These are phyloP conservation scores for Hirtodrosophila duncani DNA, from an alignment of 2,888 invertebrate species.

Conservation along the genomic window DNA sequence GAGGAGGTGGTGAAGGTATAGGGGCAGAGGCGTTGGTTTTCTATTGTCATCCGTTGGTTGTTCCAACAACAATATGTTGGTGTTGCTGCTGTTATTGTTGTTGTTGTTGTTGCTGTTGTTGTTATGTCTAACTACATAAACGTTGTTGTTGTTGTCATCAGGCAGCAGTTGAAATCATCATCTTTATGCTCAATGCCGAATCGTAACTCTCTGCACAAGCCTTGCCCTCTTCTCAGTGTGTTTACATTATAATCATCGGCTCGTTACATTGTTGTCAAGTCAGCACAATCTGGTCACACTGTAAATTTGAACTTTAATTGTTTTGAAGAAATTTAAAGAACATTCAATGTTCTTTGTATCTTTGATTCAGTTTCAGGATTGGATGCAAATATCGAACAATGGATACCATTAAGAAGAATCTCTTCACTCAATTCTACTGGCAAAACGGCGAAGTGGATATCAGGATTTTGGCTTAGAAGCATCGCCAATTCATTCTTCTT, in stretches of 20 bases:
- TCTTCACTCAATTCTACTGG: too few species aligned
- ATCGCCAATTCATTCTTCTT: too few species aligned
- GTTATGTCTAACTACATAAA: constrained; percentile 58
- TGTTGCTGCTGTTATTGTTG: constrained; percentile 30
- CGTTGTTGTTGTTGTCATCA: constrained; percentile 70
- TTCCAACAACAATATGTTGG: constrained; percentile 34
- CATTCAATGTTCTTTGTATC: too few species aligned
- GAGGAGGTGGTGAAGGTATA: background rate
- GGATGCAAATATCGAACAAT: too few species aligned
- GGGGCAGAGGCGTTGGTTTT: constrained; percentile 15
- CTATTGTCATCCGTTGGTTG: constrained; percentile 36
- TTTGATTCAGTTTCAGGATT: too few species aligned
- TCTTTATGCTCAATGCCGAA: constrained; percentile 4
- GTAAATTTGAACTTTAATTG: background rate
- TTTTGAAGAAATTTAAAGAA: background rate
- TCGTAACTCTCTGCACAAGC: too few species aligned
- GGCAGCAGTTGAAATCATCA: too few species aligned
- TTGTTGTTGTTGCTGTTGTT: constrained; percentile 27
- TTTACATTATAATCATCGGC: background rate
- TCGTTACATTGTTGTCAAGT: background rate
- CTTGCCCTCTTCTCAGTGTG: too few species aligned
- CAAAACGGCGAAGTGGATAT: too few species aligned
- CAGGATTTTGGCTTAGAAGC: too few species aligned
- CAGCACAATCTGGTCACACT: background rate
- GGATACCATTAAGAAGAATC: too few species aligned